Evolutionary conservation across 2,888 invertebrate genomes (phyloP).

Genomic region (Cheilosia scutellata): DNA sequence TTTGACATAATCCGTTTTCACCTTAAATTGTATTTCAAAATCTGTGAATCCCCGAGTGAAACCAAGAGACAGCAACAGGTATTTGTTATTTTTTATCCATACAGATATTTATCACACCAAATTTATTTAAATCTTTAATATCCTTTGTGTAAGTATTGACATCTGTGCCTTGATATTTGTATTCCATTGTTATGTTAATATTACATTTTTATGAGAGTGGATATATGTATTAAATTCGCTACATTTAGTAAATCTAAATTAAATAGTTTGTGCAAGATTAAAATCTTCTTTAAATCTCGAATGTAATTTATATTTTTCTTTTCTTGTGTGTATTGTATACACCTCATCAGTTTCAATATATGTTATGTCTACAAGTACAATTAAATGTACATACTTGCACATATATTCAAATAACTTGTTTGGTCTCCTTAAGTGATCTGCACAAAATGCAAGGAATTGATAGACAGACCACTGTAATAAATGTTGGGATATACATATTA

Average conservation of each 20-base stretch:
- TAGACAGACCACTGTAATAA: constrained; percentile 59
- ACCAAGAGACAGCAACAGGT: too few relatives aligned
- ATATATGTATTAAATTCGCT: not conserved
- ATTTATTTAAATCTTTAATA: not conserved
- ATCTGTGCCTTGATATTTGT: not conserved
- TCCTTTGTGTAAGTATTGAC: not conserved
- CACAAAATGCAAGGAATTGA: constrained; percentile 10
- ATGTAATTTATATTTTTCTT: too few relatives aligned
- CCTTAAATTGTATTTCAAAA: too few relatives aligned
- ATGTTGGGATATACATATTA: constrained; percentile 74
- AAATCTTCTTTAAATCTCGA: too few relatives aligned
- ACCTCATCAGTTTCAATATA: too few relatives aligned
- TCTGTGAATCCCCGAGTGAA: too few relatives aligned
- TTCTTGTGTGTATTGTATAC: too few relatives aligned
- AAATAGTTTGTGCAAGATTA: too few relatives aligned
- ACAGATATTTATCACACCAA: constrained; percentile 1
- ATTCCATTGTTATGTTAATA: not conserved
- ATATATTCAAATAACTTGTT: constrained; percentile 23
- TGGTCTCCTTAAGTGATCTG: constrained; percentile 12
- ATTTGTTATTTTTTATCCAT: not conserved
- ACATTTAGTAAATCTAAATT: not conserved
- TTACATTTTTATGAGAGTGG: not conserved
- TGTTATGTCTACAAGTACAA: too few relatives aligned
- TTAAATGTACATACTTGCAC: not conserved
- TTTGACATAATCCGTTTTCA: too few relatives aligned